Base-by-base conservation (phyloP, 64 coral and sea anemone species). In the Dendrophyllia cribrosa region DNA sequence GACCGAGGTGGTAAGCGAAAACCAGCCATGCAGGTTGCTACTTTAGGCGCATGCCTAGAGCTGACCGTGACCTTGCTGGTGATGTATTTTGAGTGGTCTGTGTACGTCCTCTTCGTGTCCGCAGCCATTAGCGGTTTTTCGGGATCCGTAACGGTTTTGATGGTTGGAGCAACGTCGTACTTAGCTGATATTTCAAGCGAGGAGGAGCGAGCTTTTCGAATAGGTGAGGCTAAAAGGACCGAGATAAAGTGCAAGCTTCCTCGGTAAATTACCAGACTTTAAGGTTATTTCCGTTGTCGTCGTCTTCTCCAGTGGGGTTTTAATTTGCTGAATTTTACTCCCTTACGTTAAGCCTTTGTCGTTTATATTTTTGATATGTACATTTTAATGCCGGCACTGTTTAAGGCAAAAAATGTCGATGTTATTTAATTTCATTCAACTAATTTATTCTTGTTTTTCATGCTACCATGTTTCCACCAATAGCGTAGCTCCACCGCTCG, bases 1-100 rank as follows among this genome's bases (percentile, higher is more conserved):
- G 95, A 96, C 71, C 89, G 88, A 63, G 91, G 65, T 43, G 91
- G 95, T 47, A 63, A 51, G 53, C 89, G 93, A 52, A 95, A 95
- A 70, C 67, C 91, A 15, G 90, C 86, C 8, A 65, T 98, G 26
- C 56, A 75, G 6, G 65, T 90, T 4, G 90, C 96, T 21, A 91
- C 89, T 51, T 24, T 92, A 22, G 96, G 86, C 14, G 93, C 93
- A 1, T 58, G 88, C 22, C n/a, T 95, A 10, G 96, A 98, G 55
- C 89, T 91, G 22, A 43, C 72, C 4, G 20, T 95, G 21, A 72
- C 88, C 20, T 73, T 98, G 58, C 9, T 85, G n/a, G 75, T 95
- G 23, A 90, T 98, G 13, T 92, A 98, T 65, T 82, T 87, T 14
- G 56, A 92, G 24, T 70, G 89, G 61, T 75, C 93, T 22, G 56